phyloP scores from a whole-genome alignment of 2,113 vertebrate species.

The Bubalus kerabau region DNA sequence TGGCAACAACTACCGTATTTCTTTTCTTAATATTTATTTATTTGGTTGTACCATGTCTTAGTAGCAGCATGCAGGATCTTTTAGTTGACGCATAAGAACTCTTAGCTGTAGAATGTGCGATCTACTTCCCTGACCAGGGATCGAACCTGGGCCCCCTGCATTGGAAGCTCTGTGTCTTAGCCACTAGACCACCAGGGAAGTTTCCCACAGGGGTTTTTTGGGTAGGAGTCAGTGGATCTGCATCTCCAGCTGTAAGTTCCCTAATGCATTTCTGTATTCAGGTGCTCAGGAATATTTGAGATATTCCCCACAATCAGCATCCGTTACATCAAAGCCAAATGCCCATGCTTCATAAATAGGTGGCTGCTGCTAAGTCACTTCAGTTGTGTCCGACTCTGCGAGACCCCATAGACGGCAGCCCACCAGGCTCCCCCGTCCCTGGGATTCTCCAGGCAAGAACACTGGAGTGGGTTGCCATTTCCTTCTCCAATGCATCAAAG shows the following conservation, averaged over 20 bases:
- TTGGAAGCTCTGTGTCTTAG: background rate
- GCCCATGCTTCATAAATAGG: background rate
- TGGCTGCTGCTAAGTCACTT: background rate
- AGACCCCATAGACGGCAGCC: no score
- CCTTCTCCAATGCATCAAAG: no score
- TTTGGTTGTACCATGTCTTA: background rate
- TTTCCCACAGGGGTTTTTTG: background rate
- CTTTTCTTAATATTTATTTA: background rate
- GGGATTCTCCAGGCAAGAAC: no score
- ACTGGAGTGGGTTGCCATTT: no score
- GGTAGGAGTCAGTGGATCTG: background rate
- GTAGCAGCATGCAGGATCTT: background rate
- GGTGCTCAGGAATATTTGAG: background rate
- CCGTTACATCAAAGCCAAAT: background rate
- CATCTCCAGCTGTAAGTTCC: background rate
- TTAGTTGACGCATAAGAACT: background rate
- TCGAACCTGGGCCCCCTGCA: background rate
- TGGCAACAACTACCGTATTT: background rate
- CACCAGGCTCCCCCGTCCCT: no score
- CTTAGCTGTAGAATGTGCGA: background rate
- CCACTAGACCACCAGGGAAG: background rate
- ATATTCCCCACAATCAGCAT: background rate
- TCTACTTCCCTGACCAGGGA: background rate
- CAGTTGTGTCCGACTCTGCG: no score
- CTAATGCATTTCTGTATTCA: background rate